These are phyloP conservation scores for Tetanocera ferruginea DNA, from an alignment of 2,888 invertebrate species.

Conservation along the genomic window DNA sequence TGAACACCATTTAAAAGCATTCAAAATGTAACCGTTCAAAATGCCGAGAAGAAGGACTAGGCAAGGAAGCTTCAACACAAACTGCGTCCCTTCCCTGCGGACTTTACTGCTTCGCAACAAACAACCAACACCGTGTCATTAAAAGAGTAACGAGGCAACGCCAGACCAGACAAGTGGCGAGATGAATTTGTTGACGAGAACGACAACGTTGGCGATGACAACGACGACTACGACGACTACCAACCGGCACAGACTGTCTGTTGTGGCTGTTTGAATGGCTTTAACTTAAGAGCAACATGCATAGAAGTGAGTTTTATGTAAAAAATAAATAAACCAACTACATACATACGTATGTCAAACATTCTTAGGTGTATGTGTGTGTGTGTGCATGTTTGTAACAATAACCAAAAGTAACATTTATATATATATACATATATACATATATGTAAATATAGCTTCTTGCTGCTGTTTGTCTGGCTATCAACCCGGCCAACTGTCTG, in stretches of 20 bases:
- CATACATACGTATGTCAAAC: background rate
- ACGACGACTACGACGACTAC: background rate
- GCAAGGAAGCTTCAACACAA: background rate
- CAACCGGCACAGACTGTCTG: background rate
- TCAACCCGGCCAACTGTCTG: slow-evolving; percentile 17
- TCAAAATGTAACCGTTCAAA: slow-evolving; percentile 11
- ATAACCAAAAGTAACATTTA: slow-evolving; percentile 7
- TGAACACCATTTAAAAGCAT: background rate
- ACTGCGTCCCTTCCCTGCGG: background rate
- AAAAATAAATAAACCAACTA: no score
- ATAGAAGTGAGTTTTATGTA: background rate
- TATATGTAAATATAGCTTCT: slow-evolving; percentile 36
- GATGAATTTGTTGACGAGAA: slow-evolving; percentile 18
- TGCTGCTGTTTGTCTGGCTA: slow-evolving; percentile 43
- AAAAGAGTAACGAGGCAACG: slow-evolving; percentile 28
- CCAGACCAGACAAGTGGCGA: slow-evolving; percentile 26
- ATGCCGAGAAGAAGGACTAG: background rate
- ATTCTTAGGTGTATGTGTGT: background rate
- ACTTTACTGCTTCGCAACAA: background rate
- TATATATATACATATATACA: no score
- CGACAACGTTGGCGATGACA: background rate
- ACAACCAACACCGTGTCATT: slow-evolving; percentile 9
- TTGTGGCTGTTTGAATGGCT: background rate
- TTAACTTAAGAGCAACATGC: background rate
- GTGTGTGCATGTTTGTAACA: background rate